A percentile compares a stretch with the other conserved stretches of the same genome.
Evolutionary conservation across 2,113 vertebrate species (phyloP).

Genomic region (Paramisgurnus dabryanus): DNA sequence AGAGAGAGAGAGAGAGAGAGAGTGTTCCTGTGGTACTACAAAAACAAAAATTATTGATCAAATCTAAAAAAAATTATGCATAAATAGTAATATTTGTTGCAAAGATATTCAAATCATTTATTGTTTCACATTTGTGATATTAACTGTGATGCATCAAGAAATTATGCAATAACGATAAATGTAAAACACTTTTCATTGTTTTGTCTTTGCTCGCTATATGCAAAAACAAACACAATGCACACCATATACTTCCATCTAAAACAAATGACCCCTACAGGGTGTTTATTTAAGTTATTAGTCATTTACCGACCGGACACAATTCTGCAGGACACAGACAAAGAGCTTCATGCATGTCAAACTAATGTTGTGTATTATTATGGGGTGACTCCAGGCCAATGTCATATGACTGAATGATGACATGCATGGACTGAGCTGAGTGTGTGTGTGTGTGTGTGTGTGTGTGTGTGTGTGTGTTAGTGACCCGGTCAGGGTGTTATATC

Average conservation of each 20-base stretch:
- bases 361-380: constrained; percentile 12
- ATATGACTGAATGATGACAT: constrained; percentile 37
- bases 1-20: constrained; percentile 19
- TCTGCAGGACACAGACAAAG: too few species aligned
- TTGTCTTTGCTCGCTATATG: neutral
- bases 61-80: too few species aligned
- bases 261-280: neutral
- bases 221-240: neutral
- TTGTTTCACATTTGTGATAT: too few species aligned
- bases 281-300: neutral
- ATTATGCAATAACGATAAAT: neutral
- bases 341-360: neutral
- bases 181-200: neutral
- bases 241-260: neutral
- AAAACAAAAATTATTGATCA: too few species aligned
- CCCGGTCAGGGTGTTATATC: constrained; percentile 54
- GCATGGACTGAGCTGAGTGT: constrained; percentile 27
- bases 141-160: neutral
- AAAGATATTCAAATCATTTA: too few species aligned
- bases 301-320: neutral
- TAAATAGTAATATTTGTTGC: too few species aligned
- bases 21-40: neutral
- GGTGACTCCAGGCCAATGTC: constrained; percentile 5
- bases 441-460: constrained; percentile 30
- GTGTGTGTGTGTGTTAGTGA: constrained; percentile 29